Conservation (phyloP, 2,888 invertebrate species). For the Cremastinae sp. region DNA sequence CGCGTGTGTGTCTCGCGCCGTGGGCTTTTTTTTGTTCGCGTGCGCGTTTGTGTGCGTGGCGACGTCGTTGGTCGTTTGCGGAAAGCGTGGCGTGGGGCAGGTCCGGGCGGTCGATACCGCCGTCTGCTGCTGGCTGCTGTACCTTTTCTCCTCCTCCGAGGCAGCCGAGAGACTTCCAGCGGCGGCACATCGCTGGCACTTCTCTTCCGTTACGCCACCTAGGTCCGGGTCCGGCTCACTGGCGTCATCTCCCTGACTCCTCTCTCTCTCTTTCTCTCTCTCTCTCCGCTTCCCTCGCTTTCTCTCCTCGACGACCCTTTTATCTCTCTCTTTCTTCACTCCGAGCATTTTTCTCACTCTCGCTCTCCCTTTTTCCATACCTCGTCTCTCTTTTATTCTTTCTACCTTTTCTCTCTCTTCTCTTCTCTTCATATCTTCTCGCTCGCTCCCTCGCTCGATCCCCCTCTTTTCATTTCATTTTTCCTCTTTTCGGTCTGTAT, state of each 20-base stretch:
- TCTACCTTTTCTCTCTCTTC: neutral
- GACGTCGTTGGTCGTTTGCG: constrained; percentile 65
- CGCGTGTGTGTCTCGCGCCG: constrained; percentile 14
- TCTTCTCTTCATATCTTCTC: constrained; percentile 36
- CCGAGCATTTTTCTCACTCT: constrained; percentile 71
- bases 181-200: constrained; percentile 63
- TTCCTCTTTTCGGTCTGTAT: constrained; percentile 6
- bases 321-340: constrained; percentile 40
- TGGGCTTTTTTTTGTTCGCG: neutral
- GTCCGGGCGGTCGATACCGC: constrained; percentile 85
- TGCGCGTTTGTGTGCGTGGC: constrained; percentile 76
- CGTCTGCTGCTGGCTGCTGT: constrained; percentile 80
- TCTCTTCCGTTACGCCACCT: constrained; percentile 77
- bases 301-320: neutral
- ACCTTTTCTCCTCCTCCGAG: constrained; percentile 70
- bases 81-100: constrained; percentile 78
- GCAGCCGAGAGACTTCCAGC: constrained; percentile 55
- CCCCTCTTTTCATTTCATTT: constrained; percentile 28
- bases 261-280: constrained; percentile 27
- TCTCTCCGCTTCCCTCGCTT: constrained; percentile 19
- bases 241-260: constrained; percentile 71
- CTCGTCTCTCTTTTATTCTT: neutral
- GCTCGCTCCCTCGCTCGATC: constrained; percentile 33
- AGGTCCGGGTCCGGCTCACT: constrained; percentile 75
- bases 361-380: constrained; percentile 33